Base-by-base conservation (phyloP, 2,888 invertebrate species). In the Loripinus fragilis region DNA sequence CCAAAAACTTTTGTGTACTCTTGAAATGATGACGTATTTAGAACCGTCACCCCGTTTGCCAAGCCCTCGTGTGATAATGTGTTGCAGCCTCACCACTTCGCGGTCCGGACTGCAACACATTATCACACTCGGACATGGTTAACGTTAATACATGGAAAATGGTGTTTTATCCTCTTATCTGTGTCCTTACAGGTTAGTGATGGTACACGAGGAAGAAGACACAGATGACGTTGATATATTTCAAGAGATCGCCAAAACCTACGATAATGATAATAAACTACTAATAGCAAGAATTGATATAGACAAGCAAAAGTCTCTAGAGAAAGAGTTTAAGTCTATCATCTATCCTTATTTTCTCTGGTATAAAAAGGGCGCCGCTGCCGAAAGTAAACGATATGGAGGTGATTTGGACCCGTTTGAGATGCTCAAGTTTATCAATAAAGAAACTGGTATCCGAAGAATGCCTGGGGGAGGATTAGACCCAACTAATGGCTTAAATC, bases 181-280 rank as follows among this genome's bases (percentile, higher is more conserved):
- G n/a, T n/a, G n/a, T n/a, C n/a, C n/a, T n/a, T n/a, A n/a, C n/a
- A n/a, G n/a, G n/a, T n/a, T n/a, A n/a, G n/a, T n/a, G n/a, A 82
- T 82, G 82, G 42, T 82, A 17, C 82, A 82, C 38, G 79, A 80
- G 33, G 48, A 41, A 33, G 79, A 76, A n/a, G 77, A 82, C 64
- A 50, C 71, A 17, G 79, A 82, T 38, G 76, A 79, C 1, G 28
- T 82, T 0, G 76, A 71, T 8, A 15, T 20, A 5, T 82, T 76
- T 52, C 79, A 82, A 66, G 79, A 82, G 60, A 42, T 82, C 15
- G 82, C 82, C 30, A 79, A 82, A 74, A 75, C 74, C 8, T 82
- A 72, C 38, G 77, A 79, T 20, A 79, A 82, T 45, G 82, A 82
- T 66, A 42, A 69, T 0, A 60, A 35, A 23, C 55, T 82, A 25